Conservation (phyloP, 2,113 vertebrate species). For the Ascaphus truei region DNA sequence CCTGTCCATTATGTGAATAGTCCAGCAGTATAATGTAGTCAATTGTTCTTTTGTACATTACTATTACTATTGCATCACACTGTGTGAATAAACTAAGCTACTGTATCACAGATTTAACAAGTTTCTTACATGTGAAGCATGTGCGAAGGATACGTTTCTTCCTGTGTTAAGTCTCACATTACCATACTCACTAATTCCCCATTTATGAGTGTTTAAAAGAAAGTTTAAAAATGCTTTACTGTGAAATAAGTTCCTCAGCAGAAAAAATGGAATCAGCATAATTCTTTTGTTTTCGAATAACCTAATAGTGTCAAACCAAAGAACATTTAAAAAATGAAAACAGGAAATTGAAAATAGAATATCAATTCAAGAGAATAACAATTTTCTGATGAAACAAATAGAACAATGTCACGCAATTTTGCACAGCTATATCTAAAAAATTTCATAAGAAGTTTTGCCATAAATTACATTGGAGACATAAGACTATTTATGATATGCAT, state of each 20-base stretch:
- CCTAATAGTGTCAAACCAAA: slow-evolving; percentile 49
- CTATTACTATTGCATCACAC: too few species aligned
- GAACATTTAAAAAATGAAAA: slow-evolving; percentile 62
- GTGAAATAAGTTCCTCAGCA: slow-evolving; percentile 5
- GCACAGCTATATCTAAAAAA: neutral
- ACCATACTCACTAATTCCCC: too few species aligned
- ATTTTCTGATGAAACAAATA: slow-evolving; percentile 67
- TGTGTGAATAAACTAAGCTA: too few species aligned
- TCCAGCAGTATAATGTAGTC: too few species aligned
- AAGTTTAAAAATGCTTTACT: neutral
- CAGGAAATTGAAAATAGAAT: slow-evolving; percentile 76
- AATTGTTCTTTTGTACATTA: too few species aligned
- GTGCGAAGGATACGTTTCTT: too few species aligned
- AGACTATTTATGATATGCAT: neutral
- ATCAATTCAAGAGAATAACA: slow-evolving; percentile 63
- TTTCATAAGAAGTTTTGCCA: neutral
- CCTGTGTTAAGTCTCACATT: too few species aligned
- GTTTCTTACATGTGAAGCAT: too few species aligned
- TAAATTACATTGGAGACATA: slow-evolving; percentile 6
- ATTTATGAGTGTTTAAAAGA: too few species aligned
- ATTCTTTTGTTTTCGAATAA: slow-evolving; percentile 72
- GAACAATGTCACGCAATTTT: slow-evolving; percentile 57
- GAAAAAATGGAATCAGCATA: slow-evolving; percentile 73
- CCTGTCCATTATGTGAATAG: too few species aligned
- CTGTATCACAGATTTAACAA: too few species aligned